Evolutionary conservation across 2,888 invertebrate species (phyloP), one percentile per base, ranked within the genome.

Genomic region (Nomada goodeniana): DNA sequence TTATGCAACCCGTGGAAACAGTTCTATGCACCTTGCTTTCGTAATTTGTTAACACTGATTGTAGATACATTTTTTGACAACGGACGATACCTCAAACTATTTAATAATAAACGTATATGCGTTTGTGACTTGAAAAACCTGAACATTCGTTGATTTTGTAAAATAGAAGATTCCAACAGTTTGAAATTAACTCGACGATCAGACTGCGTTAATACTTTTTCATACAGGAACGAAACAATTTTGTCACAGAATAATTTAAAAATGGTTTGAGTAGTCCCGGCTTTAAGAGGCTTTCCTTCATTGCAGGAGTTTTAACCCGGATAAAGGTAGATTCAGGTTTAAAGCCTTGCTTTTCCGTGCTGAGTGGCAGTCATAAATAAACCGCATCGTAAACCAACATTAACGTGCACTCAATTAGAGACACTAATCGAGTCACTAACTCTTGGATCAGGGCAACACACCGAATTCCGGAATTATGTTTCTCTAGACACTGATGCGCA

Each of bases 241-340:
- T n/a, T 9, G n/a, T n/a, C n/a, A 10, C 9, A 20, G 20, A n/a
- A n/a, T 53, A 53, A 53, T n/a, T 53, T n/a, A 53, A 20, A 53
- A n/a, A 53, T 53, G 53, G n/a, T n/a, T n/a, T 2, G 53, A 53
- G n/a, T 53, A 53, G 53, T 9, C n/a, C n/a, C 9, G 18, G 53
- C n/a, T 20, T 53, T 53, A 47, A 53, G n/a, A 53, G n/a, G n/a
- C 53, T 53, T 20, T n/a, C 53, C n/a, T 53, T 53, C n/a, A 53
- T 53, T 53, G n/a, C 53, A 10, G n/a, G n/a, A 53, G 53, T 23
- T 23, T 26, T 65, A 65, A 50, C 44, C 18, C n/a, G 50, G 52
- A 53, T 20, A n/a, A 53, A 53, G n/a, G 53, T 53, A n/a, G 53
- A 53, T 53, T 53, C n/a, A 57, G 53, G 53, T n/a, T 20, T 15